Evolutionary conservation across 2,113 vertebrate genomes (phyloP).

Genomic region (Saguinus imperator): DNA sequence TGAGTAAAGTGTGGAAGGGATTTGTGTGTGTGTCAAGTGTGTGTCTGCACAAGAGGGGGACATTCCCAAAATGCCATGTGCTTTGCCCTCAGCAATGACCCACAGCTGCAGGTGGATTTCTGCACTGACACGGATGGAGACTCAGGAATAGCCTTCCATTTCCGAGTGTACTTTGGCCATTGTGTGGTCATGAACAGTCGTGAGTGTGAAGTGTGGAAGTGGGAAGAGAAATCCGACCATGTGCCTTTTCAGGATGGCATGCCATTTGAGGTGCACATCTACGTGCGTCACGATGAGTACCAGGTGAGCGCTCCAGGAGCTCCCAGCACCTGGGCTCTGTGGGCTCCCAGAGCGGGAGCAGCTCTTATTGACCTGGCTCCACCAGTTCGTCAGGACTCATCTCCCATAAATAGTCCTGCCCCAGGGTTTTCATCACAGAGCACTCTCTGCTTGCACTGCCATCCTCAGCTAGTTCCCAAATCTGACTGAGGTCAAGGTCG

Average conservation of each 20-base stretch:
- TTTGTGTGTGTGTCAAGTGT: rapidly evolving
- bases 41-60: background rate
- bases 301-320: background rate
- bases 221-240: rapidly evolving
- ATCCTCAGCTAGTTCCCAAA: no score
- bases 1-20: background rate
- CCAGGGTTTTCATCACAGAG: no score
- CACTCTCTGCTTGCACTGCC: no score
- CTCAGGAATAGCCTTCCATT: background rate
- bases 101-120: background rate
- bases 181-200: background rate
- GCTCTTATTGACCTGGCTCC: background rate
- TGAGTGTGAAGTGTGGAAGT: background rate
- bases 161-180: background rate
- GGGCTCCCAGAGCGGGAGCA: background rate
- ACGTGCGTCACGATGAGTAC: background rate
- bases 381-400: no score
- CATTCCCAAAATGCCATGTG: background rate
- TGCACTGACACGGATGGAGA: background rate
- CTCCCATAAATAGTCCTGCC: no score
- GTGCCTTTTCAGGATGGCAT: background rate
- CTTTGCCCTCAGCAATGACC: background rate
- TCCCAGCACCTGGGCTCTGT: rapidly evolving
- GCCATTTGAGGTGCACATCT: background rate
- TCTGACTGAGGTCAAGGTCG: no score